Evolutionary conservation across 2,113 vertebrate genomes (phyloP), one percentile per base, ranked within the genome.

Genomic region (Typhlomys cinereus): DNA sequence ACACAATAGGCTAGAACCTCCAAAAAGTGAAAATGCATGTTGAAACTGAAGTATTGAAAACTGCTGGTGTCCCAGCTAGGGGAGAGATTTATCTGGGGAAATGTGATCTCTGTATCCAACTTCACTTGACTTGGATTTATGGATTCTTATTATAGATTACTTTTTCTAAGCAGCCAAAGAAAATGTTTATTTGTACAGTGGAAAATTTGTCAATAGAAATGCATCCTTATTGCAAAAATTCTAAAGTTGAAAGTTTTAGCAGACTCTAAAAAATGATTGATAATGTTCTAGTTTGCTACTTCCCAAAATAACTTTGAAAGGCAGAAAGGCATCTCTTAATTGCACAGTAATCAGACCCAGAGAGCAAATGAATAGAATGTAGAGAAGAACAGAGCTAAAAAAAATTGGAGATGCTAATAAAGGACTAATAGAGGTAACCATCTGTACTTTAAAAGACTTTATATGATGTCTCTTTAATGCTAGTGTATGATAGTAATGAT

Each of bases 91-190:
- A 8, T n/a, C 7, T 48, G 41, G 39, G 34, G 85, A 17, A 9
- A 1, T 83, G 34, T 46, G 13, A 39, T 87, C 76, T 67, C 7
- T 46, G 14, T 69, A 79, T 31, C 52, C 25, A 80, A 23, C 41
- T 71, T 79, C 3, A 7, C 6, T 20, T 90, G 8, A 73, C 13
- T 76, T 66, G 64, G 7, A 88, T 23, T 81, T 78, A 76, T 62
- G 12, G 25, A 5, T 36, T 90, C 57, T 90, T 84, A 34, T 14
- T 75, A 31, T 18, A 90, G 12, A 85, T 82, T 31, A 67, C 27
- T 18, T n/a, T 73, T 76, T 84, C 31, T 84, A 92, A 93, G 52
- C 23, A 82, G 83, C 91, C 36, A 70, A 75, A 39, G 31, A 88
- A 92, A 73, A 64, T 57, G 15, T 36, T 80, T 36, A 36, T 73